Conservation (phyloP, 2,113 vertebrate species). For the Coryphaenoides rupestris region DNA sequence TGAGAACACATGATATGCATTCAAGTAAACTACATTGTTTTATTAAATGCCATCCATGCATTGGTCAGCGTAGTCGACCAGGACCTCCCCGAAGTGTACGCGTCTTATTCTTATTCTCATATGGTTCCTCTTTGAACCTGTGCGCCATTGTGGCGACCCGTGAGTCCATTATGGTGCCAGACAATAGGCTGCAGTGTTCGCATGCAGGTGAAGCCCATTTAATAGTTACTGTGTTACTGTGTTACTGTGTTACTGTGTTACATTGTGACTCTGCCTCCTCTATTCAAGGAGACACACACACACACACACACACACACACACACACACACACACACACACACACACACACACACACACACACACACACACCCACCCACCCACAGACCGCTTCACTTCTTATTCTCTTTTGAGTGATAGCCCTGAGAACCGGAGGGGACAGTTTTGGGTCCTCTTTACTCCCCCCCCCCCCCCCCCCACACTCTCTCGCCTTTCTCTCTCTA, state of each 20-base stretch:
- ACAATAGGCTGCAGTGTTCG: conserved; percentile 8
- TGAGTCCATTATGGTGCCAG: not conserved
- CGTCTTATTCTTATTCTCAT: too few relatives aligned
- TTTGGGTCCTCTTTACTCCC: conserved; percentile 28
- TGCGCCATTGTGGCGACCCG: not conserved
- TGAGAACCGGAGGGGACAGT: conserved; percentile 53
- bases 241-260: conserved; percentile 18
- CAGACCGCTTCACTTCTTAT: conserved; percentile 45
- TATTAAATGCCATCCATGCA: too few relatives aligned
- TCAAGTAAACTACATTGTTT: too few relatives aligned
- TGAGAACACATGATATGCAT: conserved; percentile 63
- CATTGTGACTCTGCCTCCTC: too few relatives aligned
- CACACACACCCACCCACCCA: too few relatives aligned
- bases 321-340: too few relatives aligned
- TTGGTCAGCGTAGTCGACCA: too few relatives aligned
- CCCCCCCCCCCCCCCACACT: conserved; percentile 39
- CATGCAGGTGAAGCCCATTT: conserved; percentile 35
- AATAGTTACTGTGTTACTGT: conserved; percentile 6
- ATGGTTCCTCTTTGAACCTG: not conserved
- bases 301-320: too few relatives aligned
- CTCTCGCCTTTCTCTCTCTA: conserved; percentile 56
- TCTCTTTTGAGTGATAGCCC: conserved; percentile 60
- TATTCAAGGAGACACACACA: too few relatives aligned
- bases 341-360: too few relatives aligned
- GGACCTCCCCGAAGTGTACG: too few relatives aligned